phyloP scores from a whole-genome alignment of 2,888 invertebrate genomes.

The Cheilosia pagana region DNA sequence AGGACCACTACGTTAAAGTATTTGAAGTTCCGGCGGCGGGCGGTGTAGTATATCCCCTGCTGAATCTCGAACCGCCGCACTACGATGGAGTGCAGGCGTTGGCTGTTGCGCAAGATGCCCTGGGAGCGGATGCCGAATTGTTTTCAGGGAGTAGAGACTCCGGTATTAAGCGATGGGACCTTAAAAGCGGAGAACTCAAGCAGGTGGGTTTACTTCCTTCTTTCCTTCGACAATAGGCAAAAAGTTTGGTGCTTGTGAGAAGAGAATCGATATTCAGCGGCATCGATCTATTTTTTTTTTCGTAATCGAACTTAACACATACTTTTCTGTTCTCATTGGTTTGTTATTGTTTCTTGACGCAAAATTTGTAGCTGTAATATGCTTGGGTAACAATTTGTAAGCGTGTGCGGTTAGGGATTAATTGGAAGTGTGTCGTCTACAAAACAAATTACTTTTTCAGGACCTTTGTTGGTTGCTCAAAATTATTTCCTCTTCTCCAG shows the following conservation, averaged over 20 bases:
- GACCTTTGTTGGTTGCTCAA: background rate
- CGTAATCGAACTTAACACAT: slow-evolving; percentile 28
- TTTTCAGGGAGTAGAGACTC: slow-evolving; percentile 94
- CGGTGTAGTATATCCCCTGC: slow-evolving; percentile 85
- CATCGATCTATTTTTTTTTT: background rate
- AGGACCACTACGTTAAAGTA: slow-evolving; percentile 92
- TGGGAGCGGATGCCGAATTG: slow-evolving; percentile 83
- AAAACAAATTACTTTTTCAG: background rate
- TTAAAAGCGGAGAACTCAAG: slow-evolving; percentile 83
- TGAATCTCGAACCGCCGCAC: slow-evolving; percentile 92
- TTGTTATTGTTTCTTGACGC: slow-evolving; percentile 51
- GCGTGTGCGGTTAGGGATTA: slow-evolving; percentile 51
- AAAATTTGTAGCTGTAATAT: slow-evolving; percentile 57
- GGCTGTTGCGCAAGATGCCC: slow-evolving; percentile 86
- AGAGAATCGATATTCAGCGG: slow-evolving; percentile 37
- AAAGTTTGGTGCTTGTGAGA: slow-evolving; percentile 40
- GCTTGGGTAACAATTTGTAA: slow-evolving; percentile 62
- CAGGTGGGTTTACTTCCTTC: slow-evolving; percentile 76
- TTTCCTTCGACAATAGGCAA: slow-evolving; percentile 42
- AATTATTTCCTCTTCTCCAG: background rate
- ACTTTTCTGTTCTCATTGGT: slow-evolving; percentile 60
- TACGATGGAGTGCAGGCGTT: slow-evolving; percentile 95
- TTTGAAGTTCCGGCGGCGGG: slow-evolving; percentile 84
- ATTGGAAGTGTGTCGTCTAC: slow-evolving; percentile 56
- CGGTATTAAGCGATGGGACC: slow-evolving; percentile 93